Conservation (phyloP, 2,113 vertebrate species). For the Sylvietta virens region DNA sequence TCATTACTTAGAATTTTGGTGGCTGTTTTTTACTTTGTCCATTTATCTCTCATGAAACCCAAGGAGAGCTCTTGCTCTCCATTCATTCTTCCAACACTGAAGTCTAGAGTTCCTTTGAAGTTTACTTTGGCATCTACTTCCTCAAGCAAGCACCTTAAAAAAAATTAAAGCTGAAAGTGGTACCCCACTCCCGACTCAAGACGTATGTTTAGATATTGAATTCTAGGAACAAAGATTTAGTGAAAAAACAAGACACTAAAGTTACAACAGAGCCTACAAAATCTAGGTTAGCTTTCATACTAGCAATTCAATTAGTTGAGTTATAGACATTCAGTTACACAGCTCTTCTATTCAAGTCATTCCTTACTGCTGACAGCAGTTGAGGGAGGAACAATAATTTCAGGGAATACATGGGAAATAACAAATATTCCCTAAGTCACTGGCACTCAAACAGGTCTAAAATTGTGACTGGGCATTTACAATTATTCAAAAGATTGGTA, state of each 20-base stretch:
- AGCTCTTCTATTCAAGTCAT: slow-evolving; percentile 64
- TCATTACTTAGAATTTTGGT: background rate
- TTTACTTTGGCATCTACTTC: slow-evolving; percentile 67
- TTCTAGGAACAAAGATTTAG: slow-evolving; percentile 59
- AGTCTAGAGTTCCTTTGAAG: slow-evolving; percentile 40
- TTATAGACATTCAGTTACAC: slow-evolving; percentile 64
- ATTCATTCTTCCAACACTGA: slow-evolving; percentile 23
- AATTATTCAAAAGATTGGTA: slow-evolving; percentile 25
- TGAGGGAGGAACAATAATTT: slow-evolving; percentile 49
- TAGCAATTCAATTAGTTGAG: slow-evolving; percentile 58
- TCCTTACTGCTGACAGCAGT: slow-evolving; percentile 46
- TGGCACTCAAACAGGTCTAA: slow-evolving; percentile 53
- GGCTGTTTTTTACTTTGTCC: background rate
- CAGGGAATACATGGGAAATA: slow-evolving; percentile 38
- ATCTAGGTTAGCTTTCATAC: slow-evolving; percentile 65
- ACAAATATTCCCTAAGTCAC: slow-evolving; percentile 59
- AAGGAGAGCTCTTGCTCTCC: slow-evolving; percentile 9
- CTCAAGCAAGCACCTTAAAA: slow-evolving; percentile 65
- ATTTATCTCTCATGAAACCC: slow-evolving; percentile 56
- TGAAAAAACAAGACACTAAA: slow-evolving; percentile 65
- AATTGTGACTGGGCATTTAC: slow-evolving; percentile 45
- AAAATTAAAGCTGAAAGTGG: slow-evolving; percentile 52
- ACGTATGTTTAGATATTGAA: slow-evolving; percentile 32
- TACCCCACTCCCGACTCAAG: slow-evolving; percentile 51
- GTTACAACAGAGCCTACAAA: slow-evolving; percentile 64